A percentile compares a stretch with the other conserved stretches of the same genome.
Conservation (phyloP, 2,113 vertebrate genomes). For the Trichomycterus rosablanca region DNA sequence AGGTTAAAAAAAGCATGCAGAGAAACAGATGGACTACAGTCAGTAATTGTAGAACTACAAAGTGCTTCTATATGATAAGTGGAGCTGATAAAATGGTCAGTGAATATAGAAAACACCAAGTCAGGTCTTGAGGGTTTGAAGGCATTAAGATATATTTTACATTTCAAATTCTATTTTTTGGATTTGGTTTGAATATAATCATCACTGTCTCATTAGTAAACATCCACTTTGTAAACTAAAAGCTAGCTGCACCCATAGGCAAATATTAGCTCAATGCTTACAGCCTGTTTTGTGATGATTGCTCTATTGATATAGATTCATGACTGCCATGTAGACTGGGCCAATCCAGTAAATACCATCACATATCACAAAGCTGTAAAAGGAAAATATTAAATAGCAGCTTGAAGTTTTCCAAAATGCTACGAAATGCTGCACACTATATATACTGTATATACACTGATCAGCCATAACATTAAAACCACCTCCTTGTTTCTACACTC, state of each 20-base stretch:
- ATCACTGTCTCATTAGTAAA: conserved; percentile 17
- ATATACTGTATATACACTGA: too few species aligned
- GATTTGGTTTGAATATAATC: background rate
- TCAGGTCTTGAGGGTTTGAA: too few species aligned
- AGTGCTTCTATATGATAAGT: too few species aligned
- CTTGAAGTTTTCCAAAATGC: background rate
- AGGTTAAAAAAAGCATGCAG: too few species aligned
- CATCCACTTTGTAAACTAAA: conserved; percentile 28
- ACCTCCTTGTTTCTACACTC: too few species aligned
- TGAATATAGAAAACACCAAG: too few species aligned
- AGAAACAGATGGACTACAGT: too few species aligned
- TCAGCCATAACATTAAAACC: too few species aligned
- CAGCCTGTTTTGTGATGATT: conserved; percentile 18
- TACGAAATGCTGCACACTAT: too few species aligned
- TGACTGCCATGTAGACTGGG: background rate
- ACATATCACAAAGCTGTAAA: background rate
- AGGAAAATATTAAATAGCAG: background rate
- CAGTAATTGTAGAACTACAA: too few species aligned
- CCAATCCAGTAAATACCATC: background rate
- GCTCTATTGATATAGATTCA: conserved; percentile 23
- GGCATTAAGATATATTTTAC: background rate
- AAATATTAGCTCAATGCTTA: conserved; percentile 63
- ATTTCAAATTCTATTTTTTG: background rate
- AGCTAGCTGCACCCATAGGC: conserved; percentile 54
- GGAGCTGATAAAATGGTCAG: too few species aligned